Conservation (phyloP, 1,140 invertebrate genomes). For the Drosophila prosaltans region DNA sequence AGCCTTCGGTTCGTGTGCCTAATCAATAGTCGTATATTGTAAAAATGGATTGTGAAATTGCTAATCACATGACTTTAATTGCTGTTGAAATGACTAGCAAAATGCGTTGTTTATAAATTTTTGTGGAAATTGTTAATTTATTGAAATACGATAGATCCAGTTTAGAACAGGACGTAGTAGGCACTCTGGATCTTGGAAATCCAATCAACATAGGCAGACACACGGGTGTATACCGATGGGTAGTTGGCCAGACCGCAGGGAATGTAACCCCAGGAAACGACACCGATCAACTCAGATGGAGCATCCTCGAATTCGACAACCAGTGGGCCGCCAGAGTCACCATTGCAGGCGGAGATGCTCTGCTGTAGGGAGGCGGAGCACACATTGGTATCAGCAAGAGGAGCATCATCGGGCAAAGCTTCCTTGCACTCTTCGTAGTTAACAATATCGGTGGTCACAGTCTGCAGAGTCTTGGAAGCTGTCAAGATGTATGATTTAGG, state of each 20-base stretch:
- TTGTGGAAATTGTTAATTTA: slow-evolving; percentile 16
- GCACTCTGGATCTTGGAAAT: slow-evolving; percentile 51
- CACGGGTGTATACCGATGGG: slow-evolving; percentile 89
- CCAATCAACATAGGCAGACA: slow-evolving; percentile 85
- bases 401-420: slow-evolving; percentile 54
- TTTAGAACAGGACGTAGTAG: slow-evolving; percentile 66
- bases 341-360: slow-evolving; percentile 86
- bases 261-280: slow-evolving; percentile 90
- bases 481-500: slow-evolving; percentile 58
- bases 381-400: slow-evolving; percentile 84
- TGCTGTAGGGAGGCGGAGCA: slow-evolving; percentile 86
- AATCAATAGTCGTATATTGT: neutral
- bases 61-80: neutral
- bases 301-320: slow-evolving; percentile 79
- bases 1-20: neutral
- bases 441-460: slow-evolving; percentile 80
- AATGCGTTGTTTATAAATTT: neutral
- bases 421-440: slow-evolving; percentile 58
- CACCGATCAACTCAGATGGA: slow-evolving; percentile 84
- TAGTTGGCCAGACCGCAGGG: slow-evolving; percentile 87
- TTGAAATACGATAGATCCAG: neutral
- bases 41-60: neutral
- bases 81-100: neutral
- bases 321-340: slow-evolving; percentile 88
- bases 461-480: slow-evolving; percentile 79